These are phyloP conservation scores for Alexandromys fortis DNA, from an alignment of 2,113 vertebrate genomes.

Conservation along the genomic window DNA sequence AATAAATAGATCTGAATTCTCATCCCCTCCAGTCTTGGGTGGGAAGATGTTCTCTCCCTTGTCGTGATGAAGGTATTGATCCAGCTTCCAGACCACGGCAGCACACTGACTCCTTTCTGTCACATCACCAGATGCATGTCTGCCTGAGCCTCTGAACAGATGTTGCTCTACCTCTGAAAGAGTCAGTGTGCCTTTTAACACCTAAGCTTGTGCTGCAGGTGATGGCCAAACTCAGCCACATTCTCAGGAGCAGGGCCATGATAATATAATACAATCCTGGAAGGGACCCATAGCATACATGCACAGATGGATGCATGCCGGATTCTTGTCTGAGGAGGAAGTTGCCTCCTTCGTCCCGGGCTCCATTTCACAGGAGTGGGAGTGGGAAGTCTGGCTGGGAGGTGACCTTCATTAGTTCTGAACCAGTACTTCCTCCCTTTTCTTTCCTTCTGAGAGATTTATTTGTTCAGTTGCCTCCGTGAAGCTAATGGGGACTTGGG, in stretches of 20 bases:
- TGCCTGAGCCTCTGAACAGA: background rate
- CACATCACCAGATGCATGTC: no score
- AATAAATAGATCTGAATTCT: background rate
- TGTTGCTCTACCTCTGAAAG: background rate
- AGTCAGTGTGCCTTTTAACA: background rate
- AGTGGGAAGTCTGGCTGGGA: slow-evolving; percentile 40
- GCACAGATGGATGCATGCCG: background rate
- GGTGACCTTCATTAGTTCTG: slow-evolving; percentile 72
- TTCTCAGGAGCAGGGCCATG: background rate
- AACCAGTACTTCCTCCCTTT: slow-evolving; percentile 50
- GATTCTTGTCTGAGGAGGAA: background rate
- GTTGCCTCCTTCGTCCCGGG: background rate
- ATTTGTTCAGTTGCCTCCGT: slow-evolving; percentile 72
- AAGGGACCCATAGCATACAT: background rate
- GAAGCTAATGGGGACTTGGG: slow-evolving; percentile 56
- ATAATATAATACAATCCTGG: background rate
- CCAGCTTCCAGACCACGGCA: background rate
- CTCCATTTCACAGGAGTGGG: slow-evolving; percentile 52
- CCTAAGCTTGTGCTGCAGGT: background rate
- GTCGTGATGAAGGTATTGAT: background rate
- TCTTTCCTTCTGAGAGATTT: slow-evolving; percentile 69
- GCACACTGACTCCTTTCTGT: background rate
- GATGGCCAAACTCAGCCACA: background rate
- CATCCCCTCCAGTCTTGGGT: background rate
- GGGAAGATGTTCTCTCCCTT: background rate